Conservation (phyloP, 2,888 invertebrate genomes). For the Embidobia sp. region DNA sequence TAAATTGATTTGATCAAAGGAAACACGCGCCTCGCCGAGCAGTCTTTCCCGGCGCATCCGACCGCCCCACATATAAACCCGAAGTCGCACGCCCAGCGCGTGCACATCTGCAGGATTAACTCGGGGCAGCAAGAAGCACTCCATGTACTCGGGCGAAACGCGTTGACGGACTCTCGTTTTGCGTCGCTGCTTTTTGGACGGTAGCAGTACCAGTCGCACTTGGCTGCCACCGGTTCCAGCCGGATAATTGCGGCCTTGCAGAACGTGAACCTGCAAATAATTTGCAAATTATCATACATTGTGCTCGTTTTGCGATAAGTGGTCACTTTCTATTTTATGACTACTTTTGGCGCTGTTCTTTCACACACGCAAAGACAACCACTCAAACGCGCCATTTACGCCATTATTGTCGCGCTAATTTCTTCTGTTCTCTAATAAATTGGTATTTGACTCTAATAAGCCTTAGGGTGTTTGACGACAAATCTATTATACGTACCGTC, state of each 20-base stretch:
- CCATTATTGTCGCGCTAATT: too few relatives aligned
- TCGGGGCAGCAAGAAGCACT: slow-evolving; percentile 94
- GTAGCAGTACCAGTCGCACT: slow-evolving; percentile 93
- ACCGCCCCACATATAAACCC: slow-evolving; percentile 94
- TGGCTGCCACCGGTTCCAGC: slow-evolving; percentile 87
- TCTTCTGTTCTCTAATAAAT: too few relatives aligned
- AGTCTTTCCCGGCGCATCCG: slow-evolving; percentile 95
- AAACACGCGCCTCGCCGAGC: slow-evolving; percentile 94
- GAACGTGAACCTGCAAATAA: slow-evolving; percentile 85
- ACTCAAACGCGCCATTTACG: too few relatives aligned
- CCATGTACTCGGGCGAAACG: slow-evolving; percentile 95
- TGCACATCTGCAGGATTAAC: slow-evolving; percentile 97
- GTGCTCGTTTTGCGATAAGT: slow-evolving; percentile 3
- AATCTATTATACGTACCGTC: slow-evolving; percentile 86
- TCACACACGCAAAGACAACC: too few relatives aligned
- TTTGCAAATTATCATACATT: slow-evolving; percentile 23
- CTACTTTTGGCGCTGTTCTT: too few relatives aligned
- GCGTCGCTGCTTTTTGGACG: slow-evolving; percentile 95
- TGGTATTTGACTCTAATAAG: too few relatives aligned
- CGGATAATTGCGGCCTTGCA: slow-evolving; percentile 93
- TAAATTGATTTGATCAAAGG: slow-evolving; percentile 94
- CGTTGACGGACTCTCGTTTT: slow-evolving; percentile 96
- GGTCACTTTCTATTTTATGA: neutral
- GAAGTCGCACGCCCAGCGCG: slow-evolving; percentile 93
- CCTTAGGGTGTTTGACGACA: too few relatives aligned